These are phyloP conservation scores for Plebejus melissa DNA, from an alignment of 2,888 invertebrate genomes.

Conservation along the genomic window DNA sequence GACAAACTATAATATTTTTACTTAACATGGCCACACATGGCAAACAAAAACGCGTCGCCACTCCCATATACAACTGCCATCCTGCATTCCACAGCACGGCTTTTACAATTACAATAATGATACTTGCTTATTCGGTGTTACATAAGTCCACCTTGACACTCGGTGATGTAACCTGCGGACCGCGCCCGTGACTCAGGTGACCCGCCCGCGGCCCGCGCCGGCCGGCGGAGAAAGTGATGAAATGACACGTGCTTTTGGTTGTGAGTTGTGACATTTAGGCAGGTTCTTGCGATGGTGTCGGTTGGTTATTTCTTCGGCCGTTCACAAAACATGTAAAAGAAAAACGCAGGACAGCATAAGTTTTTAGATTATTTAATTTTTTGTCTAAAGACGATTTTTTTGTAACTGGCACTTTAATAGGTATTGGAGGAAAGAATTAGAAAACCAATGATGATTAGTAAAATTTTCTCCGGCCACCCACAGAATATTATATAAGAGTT, in stretches of 20 bases:
- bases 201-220: not conserved
- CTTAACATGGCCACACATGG: too few relatives aligned
- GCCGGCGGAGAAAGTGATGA: not conserved
- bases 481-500: too few relatives aligned
- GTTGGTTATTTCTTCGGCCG: not conserved
- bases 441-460: too few relatives aligned
- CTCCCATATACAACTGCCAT: not conserved
- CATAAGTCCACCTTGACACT: conserved; percentile 19
- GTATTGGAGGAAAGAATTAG: too few relatives aligned
- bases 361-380: too few relatives aligned
- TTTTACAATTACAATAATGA: conserved; percentile 2
- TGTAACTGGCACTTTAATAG: too few relatives aligned
- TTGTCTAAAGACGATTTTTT: too few relatives aligned
- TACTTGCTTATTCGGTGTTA: conserved; percentile 5
- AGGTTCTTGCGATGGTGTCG: not conserved
- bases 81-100: not conserved
- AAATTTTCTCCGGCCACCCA: too few relatives aligned
- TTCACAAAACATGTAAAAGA: not conserved
- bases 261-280: not conserved
- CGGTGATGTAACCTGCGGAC: conserved; percentile 10
- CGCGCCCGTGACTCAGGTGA: conserved; percentile 18
- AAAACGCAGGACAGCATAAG: too few relatives aligned
- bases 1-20: too few relatives aligned
- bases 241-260: not conserved
- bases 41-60: not conserved